phyloP scores from a whole-genome alignment of 2,888 invertebrate genomes.

The Tachystola acroxantha region DNA sequence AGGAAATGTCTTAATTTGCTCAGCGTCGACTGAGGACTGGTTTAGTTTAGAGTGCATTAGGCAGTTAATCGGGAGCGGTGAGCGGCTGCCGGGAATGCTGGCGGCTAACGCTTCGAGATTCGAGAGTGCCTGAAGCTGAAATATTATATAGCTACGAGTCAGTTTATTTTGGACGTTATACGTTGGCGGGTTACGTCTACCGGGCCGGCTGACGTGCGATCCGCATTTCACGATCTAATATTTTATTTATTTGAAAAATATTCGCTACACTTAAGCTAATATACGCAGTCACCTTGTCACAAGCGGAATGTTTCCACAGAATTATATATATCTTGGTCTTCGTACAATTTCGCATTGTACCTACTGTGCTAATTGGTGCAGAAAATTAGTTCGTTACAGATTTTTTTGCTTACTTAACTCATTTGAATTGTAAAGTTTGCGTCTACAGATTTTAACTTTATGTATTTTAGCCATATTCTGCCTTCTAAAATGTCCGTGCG shows the following conservation, averaged over 20 bases:
- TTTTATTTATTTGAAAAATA: constrained; percentile 25
- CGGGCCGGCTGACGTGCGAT: constrained; percentile 42
- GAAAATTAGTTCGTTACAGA: constrained; percentile 20
- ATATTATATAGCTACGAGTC: constrained; percentile 47
- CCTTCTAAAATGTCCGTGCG: too few species aligned
- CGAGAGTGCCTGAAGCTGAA: constrained; percentile 44
- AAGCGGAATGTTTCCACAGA: background rate
- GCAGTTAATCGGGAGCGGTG: constrained; percentile 15
- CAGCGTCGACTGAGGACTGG: background rate
- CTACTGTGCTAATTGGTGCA: constrained; percentile 17
- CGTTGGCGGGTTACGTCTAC: constrained; percentile 62
- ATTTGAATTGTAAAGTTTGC: background rate
- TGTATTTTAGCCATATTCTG: too few species aligned
- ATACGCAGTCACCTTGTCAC: background rate
- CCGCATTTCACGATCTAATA: constrained; percentile 37
- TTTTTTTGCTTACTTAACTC: constrained; percentile 11
- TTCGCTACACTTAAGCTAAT: constrained; percentile 4
- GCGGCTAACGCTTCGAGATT: constrained; percentile 16
- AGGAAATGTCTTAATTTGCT: constrained; percentile 18
- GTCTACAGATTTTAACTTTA: too few species aligned
- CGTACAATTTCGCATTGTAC: constrained; percentile 1
- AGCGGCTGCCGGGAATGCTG: constrained; percentile 33
- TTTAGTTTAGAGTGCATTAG: constrained; percentile 8
- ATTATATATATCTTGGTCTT: background rate
- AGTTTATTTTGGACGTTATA: constrained; percentile 61